These are phyloP conservation scores for Pelmatolapia mariae DNA, from an alignment of 2,113 vertebrate genomes.

Conservation along the genomic window DNA sequence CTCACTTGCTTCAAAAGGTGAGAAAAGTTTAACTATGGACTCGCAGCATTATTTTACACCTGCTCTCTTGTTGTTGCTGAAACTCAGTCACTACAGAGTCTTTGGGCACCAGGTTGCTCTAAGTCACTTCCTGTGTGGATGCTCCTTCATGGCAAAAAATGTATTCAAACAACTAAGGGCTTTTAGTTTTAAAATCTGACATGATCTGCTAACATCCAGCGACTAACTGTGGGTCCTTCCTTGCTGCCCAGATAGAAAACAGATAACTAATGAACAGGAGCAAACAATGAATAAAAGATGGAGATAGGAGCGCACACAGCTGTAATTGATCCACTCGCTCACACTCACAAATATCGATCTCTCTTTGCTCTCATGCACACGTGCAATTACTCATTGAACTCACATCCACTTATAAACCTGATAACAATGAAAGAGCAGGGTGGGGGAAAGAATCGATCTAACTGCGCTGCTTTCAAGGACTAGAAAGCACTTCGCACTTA, in stretches of 20 bases:
- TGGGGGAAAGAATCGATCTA: neutral
- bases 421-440: neutral
- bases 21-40: neutral
- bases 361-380: neutral
- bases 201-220: neutral
- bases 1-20: rapidly evolving
- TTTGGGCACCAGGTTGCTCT: neutral
- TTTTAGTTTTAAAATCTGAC: neutral
- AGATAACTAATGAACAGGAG: neutral
- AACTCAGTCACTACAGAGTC: neutral
- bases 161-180: rapidly evolving
- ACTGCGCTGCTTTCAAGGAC: neutral
- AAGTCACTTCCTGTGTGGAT: neutral
- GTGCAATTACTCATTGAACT: neutral
- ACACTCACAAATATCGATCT: constrained; percentile 28
- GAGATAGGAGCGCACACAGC: neutral
- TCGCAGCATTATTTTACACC: neutral
- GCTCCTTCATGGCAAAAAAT: neutral
- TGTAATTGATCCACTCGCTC: neutral
- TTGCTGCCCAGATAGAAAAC: neutral
- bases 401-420: neutral
- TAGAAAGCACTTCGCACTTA: neutral
- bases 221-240: neutral
- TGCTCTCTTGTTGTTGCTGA: neutral
- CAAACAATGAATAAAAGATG: neutral